Evolutionary conservation across 2,888 invertebrate genomes (phyloP).

Genomic region (Tetropium fuscum): DNA sequence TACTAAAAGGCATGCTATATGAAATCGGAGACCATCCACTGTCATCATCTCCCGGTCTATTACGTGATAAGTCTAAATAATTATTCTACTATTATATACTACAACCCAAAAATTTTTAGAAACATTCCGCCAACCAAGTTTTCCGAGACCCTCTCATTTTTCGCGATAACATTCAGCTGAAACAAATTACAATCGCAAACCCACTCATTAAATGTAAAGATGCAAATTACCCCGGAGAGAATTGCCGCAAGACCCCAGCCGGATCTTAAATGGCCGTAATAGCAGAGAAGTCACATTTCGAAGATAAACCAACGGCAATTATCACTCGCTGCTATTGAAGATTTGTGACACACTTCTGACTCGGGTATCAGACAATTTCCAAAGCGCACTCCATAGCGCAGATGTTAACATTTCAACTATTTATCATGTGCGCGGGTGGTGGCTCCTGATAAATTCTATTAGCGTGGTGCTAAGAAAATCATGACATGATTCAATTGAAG

Average conservation of each 20-base stretch:
- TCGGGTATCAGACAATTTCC: not conserved
- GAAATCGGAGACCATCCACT: no score
- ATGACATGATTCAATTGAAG: no score
- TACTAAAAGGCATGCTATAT: no score
- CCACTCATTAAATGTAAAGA: conserved; percentile 13
- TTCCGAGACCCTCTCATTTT: no score
- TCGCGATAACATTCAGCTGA: conserved; percentile 1
- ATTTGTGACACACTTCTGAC: conserved; percentile 13
- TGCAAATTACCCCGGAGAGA: conserved; percentile 16
- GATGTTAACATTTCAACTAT: conserved; percentile 2
- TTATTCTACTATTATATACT: no score
- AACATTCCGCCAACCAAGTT: no score
- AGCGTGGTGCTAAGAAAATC: not conserved
- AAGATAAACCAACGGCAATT: conserved; percentile 24
- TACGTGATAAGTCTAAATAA: no score
- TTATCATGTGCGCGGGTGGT: not conserved
- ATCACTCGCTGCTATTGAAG: conserved; percentile 20
- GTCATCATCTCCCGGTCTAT: no score
- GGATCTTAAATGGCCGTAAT: conserved; percentile 9
- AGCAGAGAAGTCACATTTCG: conserved; percentile 1
- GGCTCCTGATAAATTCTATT: not conserved
- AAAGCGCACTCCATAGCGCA: not conserved
- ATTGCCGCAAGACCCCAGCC: not conserved
- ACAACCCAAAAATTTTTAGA: no score
- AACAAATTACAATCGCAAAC: not conserved